Percentiles rank a stretch among this genome's conserved stretches.
Conservation (phyloP, 2,113 vertebrate genomes). For the Neofelis nebulosa region DNA sequence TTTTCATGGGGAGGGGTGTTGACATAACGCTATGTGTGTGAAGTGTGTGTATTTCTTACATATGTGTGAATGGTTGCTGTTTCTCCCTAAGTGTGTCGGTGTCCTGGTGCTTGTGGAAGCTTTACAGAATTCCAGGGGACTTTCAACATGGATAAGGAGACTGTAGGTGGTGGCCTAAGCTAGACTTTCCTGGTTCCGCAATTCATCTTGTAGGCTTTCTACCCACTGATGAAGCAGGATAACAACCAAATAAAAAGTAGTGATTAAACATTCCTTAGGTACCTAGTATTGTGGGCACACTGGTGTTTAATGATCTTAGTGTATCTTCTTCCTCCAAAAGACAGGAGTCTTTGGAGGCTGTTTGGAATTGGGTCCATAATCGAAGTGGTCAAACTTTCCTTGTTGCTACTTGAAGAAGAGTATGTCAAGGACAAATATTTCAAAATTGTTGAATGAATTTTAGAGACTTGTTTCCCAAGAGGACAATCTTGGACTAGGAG, state of each 20-base stretch:
- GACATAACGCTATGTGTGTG: neutral
- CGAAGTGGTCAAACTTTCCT: constrained; percentile 4
- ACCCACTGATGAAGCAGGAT: neutral
- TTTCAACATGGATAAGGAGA: neutral
- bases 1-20: neutral
- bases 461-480: constrained; percentile 5
- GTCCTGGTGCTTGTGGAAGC: neutral
- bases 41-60: neutral
- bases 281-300: neutral
- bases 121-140: neutral
- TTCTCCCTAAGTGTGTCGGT: neutral
- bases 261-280: neutral
- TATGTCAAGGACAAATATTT: neutral
- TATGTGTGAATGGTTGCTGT: neutral
- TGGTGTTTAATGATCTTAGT: neutral
- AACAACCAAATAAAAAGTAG: neutral
- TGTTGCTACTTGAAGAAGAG: neutral
- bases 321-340: neutral
- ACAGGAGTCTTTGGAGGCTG: neutral
- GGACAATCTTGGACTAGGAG: neutral
- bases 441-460: neutral
- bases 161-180: neutral
- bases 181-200: neutral
- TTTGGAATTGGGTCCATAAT: neutral
- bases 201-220: neutral